A percentile compares a stretch with the other conserved stretches of the same genome.
phyloP scores from a whole-genome alignment of 2,113 vertebrate species.

The Murina feae region DNA sequence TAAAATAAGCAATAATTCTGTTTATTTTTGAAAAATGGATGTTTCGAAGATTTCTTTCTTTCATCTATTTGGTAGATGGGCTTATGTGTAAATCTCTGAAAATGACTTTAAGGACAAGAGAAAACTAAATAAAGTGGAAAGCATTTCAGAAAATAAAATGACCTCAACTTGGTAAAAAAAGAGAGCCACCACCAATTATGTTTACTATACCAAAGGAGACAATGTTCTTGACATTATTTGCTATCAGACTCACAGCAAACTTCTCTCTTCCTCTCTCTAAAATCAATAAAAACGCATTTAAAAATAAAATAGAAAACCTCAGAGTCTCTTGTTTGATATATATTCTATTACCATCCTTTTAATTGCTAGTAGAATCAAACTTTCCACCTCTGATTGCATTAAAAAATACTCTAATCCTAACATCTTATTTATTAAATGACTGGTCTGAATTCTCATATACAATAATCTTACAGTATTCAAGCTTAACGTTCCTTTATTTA shows the following conservation, averaged over 20 bases:
- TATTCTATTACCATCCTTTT: background rate
- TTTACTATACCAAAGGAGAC: background rate
- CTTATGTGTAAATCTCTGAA: background rate
- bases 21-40: background rate
- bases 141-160: background rate
- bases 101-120: background rate
- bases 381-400: background rate
- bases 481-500: background rate
- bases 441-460: background rate
- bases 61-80: background rate
- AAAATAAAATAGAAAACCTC: background rate
- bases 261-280: background rate
- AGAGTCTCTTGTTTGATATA: background rate
- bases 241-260: background rate
- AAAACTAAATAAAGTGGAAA: background rate
- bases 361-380: background rate
- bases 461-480: background rate
- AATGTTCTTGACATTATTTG: background rate
- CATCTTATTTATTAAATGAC: background rate
- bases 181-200: background rate
- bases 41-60: background rate
- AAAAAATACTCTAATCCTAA: background rate
- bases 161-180: conserved; percentile 22
- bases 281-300: background rate
- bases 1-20: background rate